phyloP scores from a whole-genome alignment of 2,113 vertebrate genomes.

The Rhipidura dahli region DNA sequence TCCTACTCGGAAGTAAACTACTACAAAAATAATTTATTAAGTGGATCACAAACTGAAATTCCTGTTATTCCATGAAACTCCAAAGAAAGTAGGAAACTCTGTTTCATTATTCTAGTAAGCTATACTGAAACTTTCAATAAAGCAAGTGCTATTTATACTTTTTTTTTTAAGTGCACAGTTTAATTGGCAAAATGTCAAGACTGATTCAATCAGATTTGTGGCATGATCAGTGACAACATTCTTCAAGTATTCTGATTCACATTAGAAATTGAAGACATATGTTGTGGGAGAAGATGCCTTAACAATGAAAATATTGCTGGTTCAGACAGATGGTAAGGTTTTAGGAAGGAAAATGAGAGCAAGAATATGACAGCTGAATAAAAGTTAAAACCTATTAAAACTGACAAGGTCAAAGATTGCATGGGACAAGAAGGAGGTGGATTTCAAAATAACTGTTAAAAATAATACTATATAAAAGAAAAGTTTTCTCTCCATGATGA shows the following conservation, averaged over 20 bases:
- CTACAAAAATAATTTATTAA: neutral
- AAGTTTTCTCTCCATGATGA: neutral
- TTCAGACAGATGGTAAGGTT: constrained; percentile 7
- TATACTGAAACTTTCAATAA: neutral
- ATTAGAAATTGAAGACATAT: constrained; percentile 32
- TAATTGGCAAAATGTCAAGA: constrained; percentile 10
- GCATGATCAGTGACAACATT: neutral
- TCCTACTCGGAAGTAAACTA: neutral
- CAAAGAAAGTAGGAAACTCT: neutral
- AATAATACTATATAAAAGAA: neutral
- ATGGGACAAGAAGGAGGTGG: neutral
- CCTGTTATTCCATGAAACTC: neutral
- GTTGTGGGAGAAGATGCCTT: constrained; percentile 8
- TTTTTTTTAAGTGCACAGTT: neutral
- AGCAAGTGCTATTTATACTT: neutral
- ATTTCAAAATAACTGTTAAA: constrained; percentile 15
- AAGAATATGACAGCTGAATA: constrained; percentile 17
- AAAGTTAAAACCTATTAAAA: constrained; percentile 31
- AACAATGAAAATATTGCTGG: constrained; percentile 52
- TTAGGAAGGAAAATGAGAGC: neutral
- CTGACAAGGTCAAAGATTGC: constrained; percentile 1
- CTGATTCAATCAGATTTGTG: neutral
- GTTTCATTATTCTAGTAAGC: neutral
- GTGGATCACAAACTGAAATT: neutral
- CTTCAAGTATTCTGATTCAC: constrained; percentile 3